Conservation (phyloP, 2,113 vertebrate species). For the Limnothrissa miodon region DNA sequence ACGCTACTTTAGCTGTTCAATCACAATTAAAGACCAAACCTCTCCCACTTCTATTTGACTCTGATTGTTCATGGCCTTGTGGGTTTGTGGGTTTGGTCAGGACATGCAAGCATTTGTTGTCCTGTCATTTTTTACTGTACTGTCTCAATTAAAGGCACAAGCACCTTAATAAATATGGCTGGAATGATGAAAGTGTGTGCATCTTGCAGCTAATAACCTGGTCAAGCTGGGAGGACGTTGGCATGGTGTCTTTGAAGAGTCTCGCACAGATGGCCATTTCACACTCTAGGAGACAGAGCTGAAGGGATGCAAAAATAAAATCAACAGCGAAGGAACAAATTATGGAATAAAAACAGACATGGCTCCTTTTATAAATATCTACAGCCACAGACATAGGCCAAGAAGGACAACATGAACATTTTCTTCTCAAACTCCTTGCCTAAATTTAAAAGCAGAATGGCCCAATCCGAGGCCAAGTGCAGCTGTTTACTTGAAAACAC, state of each 20-base stretch:
- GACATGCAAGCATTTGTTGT: too few species aligned
- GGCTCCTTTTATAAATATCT: constrained; percentile 67
- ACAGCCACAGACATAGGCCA: constrained; percentile 41
- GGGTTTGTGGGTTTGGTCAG: too few species aligned
- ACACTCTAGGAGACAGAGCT: constrained; percentile 52
- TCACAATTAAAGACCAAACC: too few species aligned
- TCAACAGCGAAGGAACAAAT: constrained; percentile 57
- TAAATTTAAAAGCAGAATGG: constrained; percentile 57
- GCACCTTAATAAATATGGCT: too few species aligned
- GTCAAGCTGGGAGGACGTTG: constrained; percentile 26
- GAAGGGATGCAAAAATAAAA: constrained; percentile 57
- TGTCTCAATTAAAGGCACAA: too few species aligned
- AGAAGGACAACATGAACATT: constrained; percentile 61
- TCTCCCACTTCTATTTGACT: too few species aligned
- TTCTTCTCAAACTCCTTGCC: constrained; percentile 56
- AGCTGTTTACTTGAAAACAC: constrained; percentile 53
- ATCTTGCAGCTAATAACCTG: not conserved
- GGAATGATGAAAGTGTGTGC: too few species aligned
- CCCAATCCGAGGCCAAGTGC: constrained; percentile 45
- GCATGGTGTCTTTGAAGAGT: constrained; percentile 40
- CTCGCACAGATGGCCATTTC: constrained; percentile 54
- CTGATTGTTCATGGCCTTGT: too few species aligned
- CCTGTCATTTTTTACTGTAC: too few species aligned
- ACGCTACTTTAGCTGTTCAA: too few species aligned
- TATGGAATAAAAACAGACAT: constrained; percentile 55